Percentiles rank a stretch among this genome's conserved stretches.
phyloP scores from a whole-genome alignment of 2,113 vertebrate species.

The Jacana jacana region DNA sequence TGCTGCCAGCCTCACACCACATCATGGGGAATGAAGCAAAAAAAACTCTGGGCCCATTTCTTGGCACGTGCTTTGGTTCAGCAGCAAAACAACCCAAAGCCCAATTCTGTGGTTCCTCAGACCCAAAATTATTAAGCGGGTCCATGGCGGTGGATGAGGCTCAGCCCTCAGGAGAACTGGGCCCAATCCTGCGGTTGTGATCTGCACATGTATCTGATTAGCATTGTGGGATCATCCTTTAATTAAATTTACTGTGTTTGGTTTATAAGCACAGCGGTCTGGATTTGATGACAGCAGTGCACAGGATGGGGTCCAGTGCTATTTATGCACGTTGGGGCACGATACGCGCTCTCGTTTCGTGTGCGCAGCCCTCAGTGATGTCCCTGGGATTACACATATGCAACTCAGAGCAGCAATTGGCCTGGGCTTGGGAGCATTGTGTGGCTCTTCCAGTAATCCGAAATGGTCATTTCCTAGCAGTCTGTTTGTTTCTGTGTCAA shows the following conservation, averaged over 20 bases:
- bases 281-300: constrained; percentile 42
- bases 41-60: background rate
- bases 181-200: background rate
- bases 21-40: background rate
- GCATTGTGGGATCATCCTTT: constrained; percentile 18
- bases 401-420: background rate
- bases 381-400: constrained; percentile 18
- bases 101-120: background rate
- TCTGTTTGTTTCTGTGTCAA: constrained; percentile 57
- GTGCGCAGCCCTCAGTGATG: background rate
- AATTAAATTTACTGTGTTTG: constrained; percentile 44
- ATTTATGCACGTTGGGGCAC: background rate
- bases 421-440: background rate
- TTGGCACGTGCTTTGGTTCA: background rate
- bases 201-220: constrained; percentile 27
- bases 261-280: constrained; percentile 29
- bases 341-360: background rate
- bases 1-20: background rate
- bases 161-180: background rate
- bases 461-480: constrained; percentile 68
- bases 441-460: constrained; percentile 56
- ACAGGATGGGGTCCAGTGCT: constrained; percentile 12
- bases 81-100: background rate
- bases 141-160: background rate
- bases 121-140: background rate